These are phyloP conservation scores for Micoletzkya japonica DNA, from an alignment of 2,888 invertebrate species.

Conservation along the genomic window DNA sequence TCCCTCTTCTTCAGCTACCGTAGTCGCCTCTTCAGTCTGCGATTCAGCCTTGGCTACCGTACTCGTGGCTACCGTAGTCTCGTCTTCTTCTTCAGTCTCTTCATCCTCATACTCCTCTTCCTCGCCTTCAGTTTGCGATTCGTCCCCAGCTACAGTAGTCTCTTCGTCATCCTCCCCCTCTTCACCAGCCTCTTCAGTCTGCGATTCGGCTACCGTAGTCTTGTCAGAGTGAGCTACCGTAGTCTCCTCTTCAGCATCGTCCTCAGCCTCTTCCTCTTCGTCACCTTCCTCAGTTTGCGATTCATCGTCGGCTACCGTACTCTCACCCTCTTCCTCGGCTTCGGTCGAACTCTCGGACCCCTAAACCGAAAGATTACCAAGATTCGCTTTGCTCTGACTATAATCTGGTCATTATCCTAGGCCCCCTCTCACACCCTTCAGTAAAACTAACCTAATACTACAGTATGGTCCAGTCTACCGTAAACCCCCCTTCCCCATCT, in stretches of 20 bases:
- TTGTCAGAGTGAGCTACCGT: no score
- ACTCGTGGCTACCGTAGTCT: background rate
- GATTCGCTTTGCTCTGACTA: no score
- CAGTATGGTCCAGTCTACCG: no score
- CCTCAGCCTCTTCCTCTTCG: constrained; percentile 1
- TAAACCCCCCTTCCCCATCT: no score
- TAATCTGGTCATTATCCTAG: no score
- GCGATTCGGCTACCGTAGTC: background rate
- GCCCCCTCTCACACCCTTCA: no score
- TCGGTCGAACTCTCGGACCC: background rate
- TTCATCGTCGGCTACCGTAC: background rate
- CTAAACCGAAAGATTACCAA: no score
- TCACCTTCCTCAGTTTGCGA: background rate
- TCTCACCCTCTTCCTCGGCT: background rate
- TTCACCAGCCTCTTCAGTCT: background rate
- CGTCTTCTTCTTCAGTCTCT: background rate
- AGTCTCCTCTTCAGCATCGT: background rate
- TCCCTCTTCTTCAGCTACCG: background rate
- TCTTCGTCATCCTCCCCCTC: background rate
- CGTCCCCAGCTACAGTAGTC: no score
- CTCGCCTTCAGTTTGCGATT: background rate
- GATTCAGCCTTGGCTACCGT: background rate
- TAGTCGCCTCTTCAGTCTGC: background rate
- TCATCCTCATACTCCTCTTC: background rate
- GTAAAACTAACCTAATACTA: no score